Evolutionary conservation across 1,140 invertebrate species (phyloP), one percentile per base, ranked within the genome.

Genomic region (Drosophila baimaii): DNA sequence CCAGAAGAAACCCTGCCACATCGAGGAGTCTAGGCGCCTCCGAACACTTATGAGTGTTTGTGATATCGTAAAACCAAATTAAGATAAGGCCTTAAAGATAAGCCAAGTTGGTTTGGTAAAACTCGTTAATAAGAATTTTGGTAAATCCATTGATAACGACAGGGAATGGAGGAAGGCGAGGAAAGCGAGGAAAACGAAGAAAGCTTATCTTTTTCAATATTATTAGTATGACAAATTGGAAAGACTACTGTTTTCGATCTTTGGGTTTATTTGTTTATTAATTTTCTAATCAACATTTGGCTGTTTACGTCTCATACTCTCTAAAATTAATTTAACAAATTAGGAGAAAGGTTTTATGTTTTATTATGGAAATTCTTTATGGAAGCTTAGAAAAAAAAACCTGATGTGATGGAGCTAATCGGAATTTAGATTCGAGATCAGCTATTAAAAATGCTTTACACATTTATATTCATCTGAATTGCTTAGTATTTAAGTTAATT

Each of bases 31-130:
- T 55, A 65, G 71, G 79, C 65, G 70, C 68, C 65, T 49, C 31
- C 71, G 21, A 35, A 29, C 52, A 39, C 56, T 58, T 71, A 71
- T 58, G 52, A 39, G 65, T 71, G 66, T 49, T 71, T 43, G 25
- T 73, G 85, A 89, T 89, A 81, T 80, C 80, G 80, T 63, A 80
- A 84, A 76, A 51, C 66, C 77, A 65, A 90, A 89, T 89, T 84
- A 81, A 89, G 84, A 89, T 89, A 89, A 89, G 70, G 54, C 52
- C 47, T 44, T 61, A 54, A 49, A 54, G 31, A 69, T 57, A 70
- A 57, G 62, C 25, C 31, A n/a, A 47, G 63, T 29, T 33, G 58
- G 27, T 47, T 21, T n/a, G 25, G 19, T 31, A 66, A 66, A 66
- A 68, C 47, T 55, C 17, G 27, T 70, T 55, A 35, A 29, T 55